Conservation (phyloP, 2,888 invertebrate species). For the Catocala fraxini region DNA sequence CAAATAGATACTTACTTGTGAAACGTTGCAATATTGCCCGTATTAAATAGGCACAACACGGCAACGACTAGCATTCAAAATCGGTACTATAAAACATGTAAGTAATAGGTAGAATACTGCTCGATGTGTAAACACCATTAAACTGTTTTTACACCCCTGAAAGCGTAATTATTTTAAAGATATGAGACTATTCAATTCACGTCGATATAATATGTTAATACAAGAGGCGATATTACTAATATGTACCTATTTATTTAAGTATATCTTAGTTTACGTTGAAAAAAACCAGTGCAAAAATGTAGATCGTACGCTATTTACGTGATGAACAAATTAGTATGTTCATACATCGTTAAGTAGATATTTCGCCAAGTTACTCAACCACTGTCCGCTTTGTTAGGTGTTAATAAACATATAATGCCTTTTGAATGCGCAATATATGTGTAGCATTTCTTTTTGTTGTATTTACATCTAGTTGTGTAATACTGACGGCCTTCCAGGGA, state of each 20-base stretch:
- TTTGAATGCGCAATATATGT: slow-evolving; percentile 29
- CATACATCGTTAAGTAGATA: slow-evolving; percentile 6
- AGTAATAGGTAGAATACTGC: no score
- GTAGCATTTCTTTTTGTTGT: slow-evolving; percentile 18
- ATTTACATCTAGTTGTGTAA: slow-evolving; percentile 18
- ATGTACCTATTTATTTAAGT: slow-evolving; percentile 43
- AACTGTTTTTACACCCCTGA: no score
- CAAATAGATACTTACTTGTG: no score
- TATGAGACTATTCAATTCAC: no score
- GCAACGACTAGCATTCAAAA: no score
- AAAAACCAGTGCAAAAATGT: slow-evolving; percentile 34
- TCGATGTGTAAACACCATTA: no score
- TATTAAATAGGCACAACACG: no score
- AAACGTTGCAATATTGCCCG: no score
- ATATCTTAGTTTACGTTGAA: slow-evolving; percentile 14
- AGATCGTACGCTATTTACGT: slow-evolving; percentile 13
- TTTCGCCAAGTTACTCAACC: slow-evolving; percentile 28
- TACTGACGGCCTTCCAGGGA: slow-evolving; percentile 26
- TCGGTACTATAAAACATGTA: no score
- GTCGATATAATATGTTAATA: slow-evolving; percentile 5
- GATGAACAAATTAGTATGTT: slow-evolving; percentile 30
- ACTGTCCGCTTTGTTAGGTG: slow-evolving; percentile 24
- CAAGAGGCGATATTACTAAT: slow-evolving; percentile 22
- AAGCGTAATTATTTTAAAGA: no score
- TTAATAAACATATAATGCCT: slow-evolving; percentile 25